A percentile compares a stretch with the other conserved stretches of the same genome.
Conservation (phyloP, 2,888 invertebrate genomes). For the Conchocele bisecta region DNA sequence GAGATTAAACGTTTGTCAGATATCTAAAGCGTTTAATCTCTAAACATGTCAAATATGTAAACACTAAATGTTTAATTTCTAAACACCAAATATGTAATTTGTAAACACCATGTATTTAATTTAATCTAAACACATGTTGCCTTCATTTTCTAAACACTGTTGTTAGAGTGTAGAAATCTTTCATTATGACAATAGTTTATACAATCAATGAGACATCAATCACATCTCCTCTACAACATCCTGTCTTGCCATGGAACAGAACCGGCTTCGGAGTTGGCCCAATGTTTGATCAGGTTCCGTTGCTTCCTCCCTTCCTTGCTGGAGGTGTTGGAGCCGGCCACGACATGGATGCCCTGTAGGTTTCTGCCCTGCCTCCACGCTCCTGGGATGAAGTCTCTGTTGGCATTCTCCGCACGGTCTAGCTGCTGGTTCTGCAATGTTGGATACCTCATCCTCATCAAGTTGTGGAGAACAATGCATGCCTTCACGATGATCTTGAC, state of each 20-base stretch:
- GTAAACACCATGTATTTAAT: too few species aligned
- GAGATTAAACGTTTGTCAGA: too few species aligned
- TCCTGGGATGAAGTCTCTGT: conserved; percentile 47
- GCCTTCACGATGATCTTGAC: conserved; percentile 25
- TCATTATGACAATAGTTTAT: too few species aligned
- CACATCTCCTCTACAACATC: conserved; percentile 30
- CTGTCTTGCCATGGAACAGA: conserved; percentile 48
- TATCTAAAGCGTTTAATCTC: too few species aligned
- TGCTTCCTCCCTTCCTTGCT: conserved; percentile 37
- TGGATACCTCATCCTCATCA: conserved; percentile 42
- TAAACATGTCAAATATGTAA: too few species aligned
- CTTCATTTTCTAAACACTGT: too few species aligned
- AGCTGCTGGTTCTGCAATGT: conserved; percentile 32
- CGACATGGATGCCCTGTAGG: conserved; percentile 37
- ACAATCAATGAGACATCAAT: too few species aligned
- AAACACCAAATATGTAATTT: too few species aligned
- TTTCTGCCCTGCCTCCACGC: conserved; percentile 49
- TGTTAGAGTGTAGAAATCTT: too few species aligned
- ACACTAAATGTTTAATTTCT: too few species aligned
- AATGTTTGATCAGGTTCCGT: conserved; percentile 44
- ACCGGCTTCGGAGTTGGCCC: conserved; percentile 46
- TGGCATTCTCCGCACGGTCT: conserved; percentile 38
- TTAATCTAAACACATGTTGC: too few species aligned
- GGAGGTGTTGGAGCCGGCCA: conserved; percentile 26
- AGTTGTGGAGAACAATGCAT: too few species aligned